A percentile compares a stretch with the other conserved stretches of the same genome.
Evolutionary conservation across 2,888 invertebrate species (phyloP).

Genomic region (Terebella lapidaria): DNA sequence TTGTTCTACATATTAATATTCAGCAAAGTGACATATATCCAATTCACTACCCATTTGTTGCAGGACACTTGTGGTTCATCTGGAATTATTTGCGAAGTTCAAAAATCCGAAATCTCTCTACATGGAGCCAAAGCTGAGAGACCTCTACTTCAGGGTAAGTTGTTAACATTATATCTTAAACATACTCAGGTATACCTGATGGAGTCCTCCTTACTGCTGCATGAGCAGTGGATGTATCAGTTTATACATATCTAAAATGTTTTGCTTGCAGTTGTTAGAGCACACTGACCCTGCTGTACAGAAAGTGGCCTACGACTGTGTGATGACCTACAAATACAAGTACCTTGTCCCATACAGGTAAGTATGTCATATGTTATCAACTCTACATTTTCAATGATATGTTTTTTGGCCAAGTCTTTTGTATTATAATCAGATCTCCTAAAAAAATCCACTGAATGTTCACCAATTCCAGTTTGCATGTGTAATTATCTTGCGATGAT

Average conservation of each 20-base stretch:
- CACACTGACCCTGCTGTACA: constrained; percentile 76
- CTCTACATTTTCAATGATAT: not conserved
- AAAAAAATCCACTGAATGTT: no score
- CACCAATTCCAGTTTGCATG: no score
- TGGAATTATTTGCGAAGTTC: constrained; percentile 67
- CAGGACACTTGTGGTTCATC: constrained; percentile 19
- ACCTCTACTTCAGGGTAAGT: constrained; percentile 47
- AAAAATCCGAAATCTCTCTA: constrained; percentile 75
- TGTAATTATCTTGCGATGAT: not conserved
- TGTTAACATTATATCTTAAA: no score
- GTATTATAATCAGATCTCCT: not conserved
- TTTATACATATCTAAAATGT: no score
- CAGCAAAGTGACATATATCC: not conserved
- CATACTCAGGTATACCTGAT: no score
- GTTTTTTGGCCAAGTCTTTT: not conserved
- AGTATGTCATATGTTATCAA: constrained; percentile 20
- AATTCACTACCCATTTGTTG: not conserved
- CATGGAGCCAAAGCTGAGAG: constrained; percentile 69
- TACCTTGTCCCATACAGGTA: constrained; percentile 70
- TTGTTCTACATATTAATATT: not conserved
- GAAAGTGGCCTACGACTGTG: constrained; percentile 77
- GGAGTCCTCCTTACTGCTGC: no score
- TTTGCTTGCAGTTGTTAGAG: constrained; percentile 66
- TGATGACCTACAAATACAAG: constrained; percentile 79
- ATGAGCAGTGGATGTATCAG: no score